Evolutionary conservation across 2,888 invertebrate genomes (phyloP).

Genomic region (Caenorhabditis drosophilae): DNA sequence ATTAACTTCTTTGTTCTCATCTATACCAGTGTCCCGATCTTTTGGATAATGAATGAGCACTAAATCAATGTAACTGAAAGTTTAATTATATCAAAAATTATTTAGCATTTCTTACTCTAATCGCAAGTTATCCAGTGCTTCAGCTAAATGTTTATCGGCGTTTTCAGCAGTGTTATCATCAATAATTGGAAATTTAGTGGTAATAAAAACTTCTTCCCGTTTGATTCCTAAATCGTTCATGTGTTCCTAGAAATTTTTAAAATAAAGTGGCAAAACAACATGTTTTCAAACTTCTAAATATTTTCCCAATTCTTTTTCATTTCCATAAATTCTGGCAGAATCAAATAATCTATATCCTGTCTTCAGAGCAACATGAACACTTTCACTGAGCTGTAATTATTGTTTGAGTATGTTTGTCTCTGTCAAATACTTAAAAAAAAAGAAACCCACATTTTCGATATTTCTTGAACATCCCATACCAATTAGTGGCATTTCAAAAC

Average conservation of each 20-base stretch:
- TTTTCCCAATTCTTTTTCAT: slow-evolving; percentile 78
- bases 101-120: slow-evolving; percentile 13
- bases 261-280: no score
- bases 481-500: slow-evolving; percentile 40
- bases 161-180: slow-evolving; percentile 23
- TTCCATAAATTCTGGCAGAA: slow-evolving; percentile 80
- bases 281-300: slow-evolving; percentile 72
- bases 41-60: slow-evolving; percentile 45
- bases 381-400: not conserved
- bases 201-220: slow-evolving; percentile 80
- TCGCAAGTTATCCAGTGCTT: slow-evolving; percentile 37
- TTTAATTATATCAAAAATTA: not conserved
- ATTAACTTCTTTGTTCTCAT: slow-evolving; percentile 12
- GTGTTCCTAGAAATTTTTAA: slow-evolving; percentile 70
- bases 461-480: slow-evolving; percentile 49
- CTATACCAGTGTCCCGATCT: slow-evolving; percentile 19
- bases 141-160: slow-evolving; percentile 21
- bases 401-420: no score
- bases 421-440: no score
- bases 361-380: slow-evolving; percentile 68
- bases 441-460: slow-evolving; percentile 12
- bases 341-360: slow-evolving; percentile 73
- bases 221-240: slow-evolving; percentile 77
- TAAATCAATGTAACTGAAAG: slow-evolving; percentile 36
- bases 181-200: slow-evolving; percentile 78